Evolutionary conservation across 2,113 vertebrate species (phyloP).

Genomic region (Brienomyrus longianalis): DNA sequence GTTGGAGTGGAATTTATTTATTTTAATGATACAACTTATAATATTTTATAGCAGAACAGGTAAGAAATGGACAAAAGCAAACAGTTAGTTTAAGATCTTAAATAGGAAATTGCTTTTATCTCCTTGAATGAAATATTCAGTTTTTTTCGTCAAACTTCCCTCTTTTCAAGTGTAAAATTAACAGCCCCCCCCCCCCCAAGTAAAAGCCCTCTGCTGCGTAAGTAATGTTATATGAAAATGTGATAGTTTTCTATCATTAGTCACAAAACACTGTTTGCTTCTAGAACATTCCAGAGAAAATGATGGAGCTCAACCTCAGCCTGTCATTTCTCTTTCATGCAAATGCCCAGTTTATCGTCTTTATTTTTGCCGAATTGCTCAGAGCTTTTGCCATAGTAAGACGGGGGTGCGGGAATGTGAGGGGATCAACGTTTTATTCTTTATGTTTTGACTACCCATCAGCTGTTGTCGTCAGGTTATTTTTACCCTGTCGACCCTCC

Average conservation of each 20-base stretch:
- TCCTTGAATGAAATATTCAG: neutral
- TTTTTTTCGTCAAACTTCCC: neutral
- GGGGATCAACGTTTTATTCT: neutral
- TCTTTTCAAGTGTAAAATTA: neutral
- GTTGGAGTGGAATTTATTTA: neutral
- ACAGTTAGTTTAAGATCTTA: neutral
- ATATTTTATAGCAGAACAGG: neutral
- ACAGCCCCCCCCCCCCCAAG: neutral
- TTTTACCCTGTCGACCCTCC: neutral
- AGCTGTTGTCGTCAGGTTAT: constrained; percentile 17
- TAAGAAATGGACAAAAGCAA: neutral
- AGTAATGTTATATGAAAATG: neutral
- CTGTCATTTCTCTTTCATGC: neutral
- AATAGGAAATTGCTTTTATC: neutral
- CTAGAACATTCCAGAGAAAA: neutral
- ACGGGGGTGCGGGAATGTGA: neutral
- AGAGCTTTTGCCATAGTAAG: neutral
- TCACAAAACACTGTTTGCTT: neutral
- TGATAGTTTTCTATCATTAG: neutral
- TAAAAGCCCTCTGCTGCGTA: neutral
- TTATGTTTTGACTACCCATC: neutral
- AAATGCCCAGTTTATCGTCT: neutral
- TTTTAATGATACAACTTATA: neutral
- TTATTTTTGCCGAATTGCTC: neutral
- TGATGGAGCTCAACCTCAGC: neutral